Evolutionary conservation across 2,888 invertebrate genomes (phyloP), one percentile per base, ranked within the genome.

Genomic region (Leptarthrus brevirostris): DNA sequence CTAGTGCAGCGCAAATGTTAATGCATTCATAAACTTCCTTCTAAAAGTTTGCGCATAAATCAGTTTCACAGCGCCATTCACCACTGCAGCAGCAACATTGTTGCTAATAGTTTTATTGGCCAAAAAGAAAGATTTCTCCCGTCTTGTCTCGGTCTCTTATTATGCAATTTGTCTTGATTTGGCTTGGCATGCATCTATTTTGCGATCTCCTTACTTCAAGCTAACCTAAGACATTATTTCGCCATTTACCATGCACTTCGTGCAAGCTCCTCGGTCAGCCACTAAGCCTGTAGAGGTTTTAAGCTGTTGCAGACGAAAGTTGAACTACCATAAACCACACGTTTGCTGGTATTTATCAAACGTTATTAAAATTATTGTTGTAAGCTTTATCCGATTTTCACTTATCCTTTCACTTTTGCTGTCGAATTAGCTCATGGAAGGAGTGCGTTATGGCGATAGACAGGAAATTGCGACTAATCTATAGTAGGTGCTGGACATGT

Each of bases 11-110:
- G n/a, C 16, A 20, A 49, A 49, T 49, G 49, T 49, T 20, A 49
- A 49, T 49, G 49, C 49, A 49, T 49, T 49, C 49, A 49, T 49
- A 49, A 49, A 49, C 16, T 49, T 49, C 16, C 16, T 16, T 3
- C 49, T 49, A 49, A 49, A 49, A 49, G 49, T 49, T 49, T 4
- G 12, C 6, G 12, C 12, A 40, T 20, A 49, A 49, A 49, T 49
- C 18, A 20, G 18, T 5, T 20, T 49, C 49, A 49, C 49, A 20
- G 14, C 18, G 8, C 49, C 49, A 49, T 49, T 49, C 49, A 49
- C 14, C n/a, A 4, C 47, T 5, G 8, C 30, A 30, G 4, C 8
- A n/a, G 16, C 49, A 49, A 49, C 49, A 49, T 49, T 49, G 49
- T 49, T 49, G 18, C 16, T 20, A 16, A 49, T n/a, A 6, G 18